Evolutionary conservation across 64 coral and sea anemone species (phyloP).

Genomic region (Stylophora pistillata): DNA sequence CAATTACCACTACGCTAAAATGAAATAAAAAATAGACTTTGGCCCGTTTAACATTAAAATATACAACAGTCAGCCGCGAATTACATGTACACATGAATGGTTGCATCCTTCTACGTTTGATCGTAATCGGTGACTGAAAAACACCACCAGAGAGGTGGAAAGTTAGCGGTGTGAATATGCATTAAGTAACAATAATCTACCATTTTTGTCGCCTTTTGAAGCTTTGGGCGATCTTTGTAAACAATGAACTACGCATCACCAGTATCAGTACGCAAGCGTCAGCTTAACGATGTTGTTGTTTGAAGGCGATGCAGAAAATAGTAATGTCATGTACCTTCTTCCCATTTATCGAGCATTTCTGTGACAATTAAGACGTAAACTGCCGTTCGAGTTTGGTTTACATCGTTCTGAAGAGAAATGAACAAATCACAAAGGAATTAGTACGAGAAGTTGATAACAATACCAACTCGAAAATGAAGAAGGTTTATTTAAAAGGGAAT

Average conservation of each 20-base stretch:
- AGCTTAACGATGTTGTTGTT: no score
- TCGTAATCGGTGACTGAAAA: no score
- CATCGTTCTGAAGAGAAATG: constrained; percentile 72
- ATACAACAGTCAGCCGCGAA: not conserved
- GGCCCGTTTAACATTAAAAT: not conserved
- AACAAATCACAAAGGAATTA: not conserved
- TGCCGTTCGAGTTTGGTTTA: constrained; percentile 69
- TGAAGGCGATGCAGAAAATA: no score
- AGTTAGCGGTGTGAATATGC: no score
- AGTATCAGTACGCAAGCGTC: no score
- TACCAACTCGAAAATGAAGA: not conserved
- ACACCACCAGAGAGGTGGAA: no score
- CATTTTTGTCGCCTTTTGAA: no score
- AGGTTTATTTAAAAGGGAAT: not conserved
- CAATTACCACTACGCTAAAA: not conserved
- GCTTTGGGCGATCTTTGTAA: no score
- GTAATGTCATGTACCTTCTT: constrained; percentile 25
- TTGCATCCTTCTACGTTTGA: not conserved
- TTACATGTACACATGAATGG: not conserved
- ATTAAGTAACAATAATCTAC: no score
- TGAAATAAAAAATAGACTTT: not conserved
- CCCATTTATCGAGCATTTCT: constrained; percentile 83
- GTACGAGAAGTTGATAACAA: not conserved
- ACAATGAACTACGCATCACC: no score
- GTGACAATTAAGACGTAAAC: constrained; percentile 88